Evolutionary conservation across 1,140 invertebrate genomes (phyloP), one percentile per base, ranked within the genome.

Genomic region (Bombus superbus): DNA sequence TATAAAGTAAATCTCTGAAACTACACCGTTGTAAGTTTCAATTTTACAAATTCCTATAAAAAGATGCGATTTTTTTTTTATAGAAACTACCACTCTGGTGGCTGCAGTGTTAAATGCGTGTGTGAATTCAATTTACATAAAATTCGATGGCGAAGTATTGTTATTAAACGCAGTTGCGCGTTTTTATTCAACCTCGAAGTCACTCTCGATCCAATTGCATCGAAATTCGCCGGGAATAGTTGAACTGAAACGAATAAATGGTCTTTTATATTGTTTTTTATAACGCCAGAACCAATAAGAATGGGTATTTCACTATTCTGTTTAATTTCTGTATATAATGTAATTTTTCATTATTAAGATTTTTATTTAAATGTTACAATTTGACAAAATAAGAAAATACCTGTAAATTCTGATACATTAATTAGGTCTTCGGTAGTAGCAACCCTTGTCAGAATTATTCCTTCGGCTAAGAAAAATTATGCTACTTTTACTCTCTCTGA

Each of bases 381-480:
- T 94, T 32, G 85, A 25, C 35, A 25, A 28, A 5, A 47, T 28
- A 73, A 78, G 59, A 42, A 89, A 90, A 80, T 92, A 97, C 96
- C 95, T 91, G 94, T 83, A 2, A 98, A 86, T 90, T 98, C 96
- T 35, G 93, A 77, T 1, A 91, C 64, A 92, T 96, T 95, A 4
- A 97, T 96, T 68, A 96, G 95, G 72, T 96, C 89, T 9, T 98
- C 98, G 1, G 98, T 98, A 25, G 96, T 32, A 32, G 32, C 94
- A 3, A 92, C 93, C 38, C 98, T 98, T 69, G 98, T 98, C 47
- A 98, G 91, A 83, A 98, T 96, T 40, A 98, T 94, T 35, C 97
- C 98, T 95, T 98, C 97, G 59, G 97, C 96, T n/a, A 96, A 91
- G 94, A 98, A 98, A 93, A 98, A 98, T 93, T 97, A 96, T 0